Conservation (phyloP, 1,140 invertebrate species). For the Lethrus apterus region DNA sequence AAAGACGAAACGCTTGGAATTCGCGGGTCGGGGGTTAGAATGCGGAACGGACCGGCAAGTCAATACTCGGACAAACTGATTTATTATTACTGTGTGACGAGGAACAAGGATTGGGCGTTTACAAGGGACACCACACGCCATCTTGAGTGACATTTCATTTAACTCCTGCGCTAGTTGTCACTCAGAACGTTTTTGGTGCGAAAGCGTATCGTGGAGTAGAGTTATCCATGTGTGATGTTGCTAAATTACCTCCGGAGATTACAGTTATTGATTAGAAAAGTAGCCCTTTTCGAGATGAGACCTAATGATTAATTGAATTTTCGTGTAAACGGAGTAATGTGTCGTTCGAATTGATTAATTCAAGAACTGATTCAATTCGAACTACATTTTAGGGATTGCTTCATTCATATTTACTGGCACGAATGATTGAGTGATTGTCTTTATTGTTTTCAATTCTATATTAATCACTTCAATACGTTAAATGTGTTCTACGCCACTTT, state of each 20-base stretch:
- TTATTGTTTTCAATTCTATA: constrained; percentile 2
- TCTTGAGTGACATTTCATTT: constrained; percentile 42
- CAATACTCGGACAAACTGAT: constrained; percentile 31
- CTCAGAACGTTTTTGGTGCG: constrained; percentile 31
- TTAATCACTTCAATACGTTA: constrained; percentile 12
- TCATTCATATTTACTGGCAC: constrained; percentile 22
- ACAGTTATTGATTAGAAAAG: constrained; percentile 21
- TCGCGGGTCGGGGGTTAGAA: neutral
- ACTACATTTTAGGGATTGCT: constrained; percentile 23
- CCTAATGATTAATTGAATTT: constrained; percentile 32
- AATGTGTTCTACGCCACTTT: too few species aligned
- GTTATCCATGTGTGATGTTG: constrained; percentile 33
- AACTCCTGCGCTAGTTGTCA: constrained; percentile 38
- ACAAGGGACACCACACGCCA: constrained; percentile 29
- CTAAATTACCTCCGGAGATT: constrained; percentile 32
- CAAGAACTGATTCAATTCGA: constrained; percentile 26
- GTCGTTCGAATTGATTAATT: constrained; percentile 30
- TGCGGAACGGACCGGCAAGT: constrained; percentile 11
- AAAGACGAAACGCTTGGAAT: neutral
- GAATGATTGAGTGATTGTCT: constrained; percentile 17
- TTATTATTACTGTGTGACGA: constrained; percentile 37
- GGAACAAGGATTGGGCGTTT: constrained; percentile 38
- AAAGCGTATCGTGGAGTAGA: constrained; percentile 22
- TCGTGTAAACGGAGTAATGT: constrained; percentile 27
- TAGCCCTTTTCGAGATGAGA: constrained; percentile 27